phyloP scores from a whole-genome alignment of 2,888 invertebrate species.

The Drosophila crucigera region DNA sequence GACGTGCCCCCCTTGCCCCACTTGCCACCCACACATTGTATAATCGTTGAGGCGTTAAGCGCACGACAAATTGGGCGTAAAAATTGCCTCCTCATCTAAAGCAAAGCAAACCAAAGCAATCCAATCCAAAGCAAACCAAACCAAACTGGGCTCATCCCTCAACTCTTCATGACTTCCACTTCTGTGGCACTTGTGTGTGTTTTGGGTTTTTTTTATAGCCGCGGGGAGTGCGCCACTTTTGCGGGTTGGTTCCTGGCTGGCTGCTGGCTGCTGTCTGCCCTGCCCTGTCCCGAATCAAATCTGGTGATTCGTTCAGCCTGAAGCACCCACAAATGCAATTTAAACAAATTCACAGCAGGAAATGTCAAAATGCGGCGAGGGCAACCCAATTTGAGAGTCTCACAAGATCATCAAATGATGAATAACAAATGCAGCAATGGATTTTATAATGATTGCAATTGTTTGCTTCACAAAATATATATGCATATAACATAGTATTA shows the following conservation, averaged over 20 bases:
- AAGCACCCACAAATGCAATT: conserved; percentile 66
- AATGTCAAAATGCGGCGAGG: conserved; percentile 43
- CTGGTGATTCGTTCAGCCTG: conserved; percentile 62
- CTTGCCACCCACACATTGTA: neutral
- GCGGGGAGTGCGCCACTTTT: conserved; percentile 50
- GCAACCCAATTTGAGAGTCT: conserved; percentile 6
- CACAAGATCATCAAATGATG: neutral
- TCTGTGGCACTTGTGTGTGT: conserved; percentile 70
- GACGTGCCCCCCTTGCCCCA: conserved; percentile 2
- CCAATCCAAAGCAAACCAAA: conserved; percentile 9
- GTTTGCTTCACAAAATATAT: neutral
- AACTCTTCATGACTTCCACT: conserved; percentile 48
- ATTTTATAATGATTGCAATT: neutral
- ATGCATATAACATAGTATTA: neutral
- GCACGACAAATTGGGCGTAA: conserved; percentile 83
- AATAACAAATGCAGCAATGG: neutral
- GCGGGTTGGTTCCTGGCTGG: conserved; percentile 57
- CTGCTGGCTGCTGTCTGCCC: neutral
- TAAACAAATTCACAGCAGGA: conserved; percentile 80
- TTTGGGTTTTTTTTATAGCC: conserved; percentile 19
- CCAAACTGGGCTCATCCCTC: neutral
- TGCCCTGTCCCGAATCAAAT: conserved; percentile 29
- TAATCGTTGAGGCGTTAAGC: conserved; percentile 82
- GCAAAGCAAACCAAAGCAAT: conserved; percentile 5
- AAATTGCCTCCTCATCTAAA: conserved; percentile 44